Conservation (phyloP, 2,888 invertebrate genomes). For the Troides aeacus region DNA sequence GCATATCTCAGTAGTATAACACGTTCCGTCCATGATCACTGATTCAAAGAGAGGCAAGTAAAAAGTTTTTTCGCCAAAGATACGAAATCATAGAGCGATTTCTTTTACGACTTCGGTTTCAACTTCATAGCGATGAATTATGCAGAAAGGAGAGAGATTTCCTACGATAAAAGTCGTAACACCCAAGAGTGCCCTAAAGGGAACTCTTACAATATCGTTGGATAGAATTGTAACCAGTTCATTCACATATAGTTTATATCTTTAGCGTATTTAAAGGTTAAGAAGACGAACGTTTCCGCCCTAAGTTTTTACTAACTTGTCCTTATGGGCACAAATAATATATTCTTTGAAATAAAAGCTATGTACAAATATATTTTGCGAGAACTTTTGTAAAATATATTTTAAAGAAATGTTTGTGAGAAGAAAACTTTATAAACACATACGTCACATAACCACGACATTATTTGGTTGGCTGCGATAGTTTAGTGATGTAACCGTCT, state of each 20-base stretch:
- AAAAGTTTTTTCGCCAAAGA: constrained; percentile 72
- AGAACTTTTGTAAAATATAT: too few species aligned
- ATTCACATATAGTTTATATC: constrained; percentile 14
- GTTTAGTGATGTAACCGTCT: constrained; percentile 20
- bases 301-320: neutral
- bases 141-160: constrained; percentile 78
- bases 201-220: constrained; percentile 57
- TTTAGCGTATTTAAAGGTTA: constrained; percentile 12
- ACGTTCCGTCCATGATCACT: constrained; percentile 52
- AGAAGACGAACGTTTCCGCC: neutral
- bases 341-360: neutral
- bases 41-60: constrained; percentile 70
- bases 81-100: constrained; percentile 79
- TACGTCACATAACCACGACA: constrained; percentile 7
- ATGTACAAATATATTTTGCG: too few species aligned
- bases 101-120: constrained; percentile 80
- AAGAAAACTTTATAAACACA: neutral
- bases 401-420: too few species aligned
- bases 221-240: constrained; percentile 22
- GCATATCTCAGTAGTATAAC: constrained; percentile 44
- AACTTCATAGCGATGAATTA: constrained; percentile 79
- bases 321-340: neutral
- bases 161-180: constrained; percentile 77
- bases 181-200: constrained; percentile 74
- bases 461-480: constrained; percentile 19